Evolutionary conservation across 2,797 vertebrate genomes (phyloP), one percentile per base, ranked within the genome.

Genomic region (Acipenser ruthenus): DNA sequence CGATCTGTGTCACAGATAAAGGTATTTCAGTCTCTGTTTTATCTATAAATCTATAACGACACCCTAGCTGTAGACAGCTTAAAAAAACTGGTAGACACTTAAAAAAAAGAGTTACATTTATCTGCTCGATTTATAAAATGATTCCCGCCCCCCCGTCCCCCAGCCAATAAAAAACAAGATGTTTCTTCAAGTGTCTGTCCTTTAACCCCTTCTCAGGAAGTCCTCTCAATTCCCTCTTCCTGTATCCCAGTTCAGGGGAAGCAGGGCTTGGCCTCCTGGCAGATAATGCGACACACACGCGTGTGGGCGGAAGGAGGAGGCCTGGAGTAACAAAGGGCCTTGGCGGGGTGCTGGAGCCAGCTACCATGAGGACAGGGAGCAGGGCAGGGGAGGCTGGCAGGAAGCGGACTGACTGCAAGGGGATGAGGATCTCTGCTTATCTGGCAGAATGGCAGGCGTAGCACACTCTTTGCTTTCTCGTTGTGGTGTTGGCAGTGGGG

Each of bases 201-300:
- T 58, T 58, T 58, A 58, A 58, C 55, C 12, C 55, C 12, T 58
- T 10, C 55, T 6, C 12, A 11, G 12, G 8, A 58, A 10, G 13
- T 11, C 10, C 55, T 58, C 10, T n/a, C 91, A 88, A 91, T 94
- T 96, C 89, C 93, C 94, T 88, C 88, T 96, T 97, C 94, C 93
- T 94, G 92, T 90, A 87, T 89, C 88, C 88, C 83, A 86, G 82
- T 82, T 71, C 70, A 83, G 84, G 89, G 94, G 95, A 97, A 94
- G 89, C 77, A 51, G 84, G 86, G 86, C 91, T 88, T 80, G 85
- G 93, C 92, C 93, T 92, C 86, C 91, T 92, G 90, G 85, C 93
- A 94, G 93, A 97, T 97, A 95, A 94, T 94, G 89, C 93, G 93
- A 94, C 93, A 91, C 81, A 83, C 84, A 89, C 90, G 86, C 89